Conservation (phyloP, 1,140 invertebrate species). For the Dolichoris vasculosae region DNA sequence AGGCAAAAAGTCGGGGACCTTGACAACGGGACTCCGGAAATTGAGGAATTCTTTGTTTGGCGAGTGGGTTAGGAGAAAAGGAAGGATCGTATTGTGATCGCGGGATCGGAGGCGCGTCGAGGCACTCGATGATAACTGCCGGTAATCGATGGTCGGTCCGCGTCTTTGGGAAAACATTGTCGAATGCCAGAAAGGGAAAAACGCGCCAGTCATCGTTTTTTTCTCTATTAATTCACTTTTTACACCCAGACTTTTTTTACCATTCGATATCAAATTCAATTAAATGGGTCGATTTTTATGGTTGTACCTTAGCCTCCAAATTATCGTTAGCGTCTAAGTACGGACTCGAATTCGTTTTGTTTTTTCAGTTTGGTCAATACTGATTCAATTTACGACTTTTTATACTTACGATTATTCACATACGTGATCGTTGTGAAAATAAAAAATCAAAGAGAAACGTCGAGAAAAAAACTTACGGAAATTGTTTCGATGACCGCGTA, state of each 20-base stretch:
- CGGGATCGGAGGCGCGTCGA: not conserved
- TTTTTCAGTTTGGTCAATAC: not conserved
- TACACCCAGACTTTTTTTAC: not conserved
- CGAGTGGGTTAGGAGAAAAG: not conserved
- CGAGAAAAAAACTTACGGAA: too few relatives aligned
- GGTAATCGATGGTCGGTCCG: not conserved
- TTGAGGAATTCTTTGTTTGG: constrained; percentile 37
- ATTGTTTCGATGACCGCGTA: too few relatives aligned
- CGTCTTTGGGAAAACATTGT: not conserved
- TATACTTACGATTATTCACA: not conserved
- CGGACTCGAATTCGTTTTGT: not conserved
- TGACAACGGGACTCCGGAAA: constrained; percentile 19
- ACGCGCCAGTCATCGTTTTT: not conserved
- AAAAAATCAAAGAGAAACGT: too few relatives aligned
- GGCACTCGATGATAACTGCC: not conserved
- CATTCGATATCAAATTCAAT: not conserved
- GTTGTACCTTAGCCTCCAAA: not conserved
- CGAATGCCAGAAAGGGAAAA: not conserved
- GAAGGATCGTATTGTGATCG: not conserved
- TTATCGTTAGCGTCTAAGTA: not conserved
- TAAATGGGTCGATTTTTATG: not conserved
- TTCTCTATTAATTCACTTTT: not conserved
- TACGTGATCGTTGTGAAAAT: too few relatives aligned
- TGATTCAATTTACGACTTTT: not conserved
- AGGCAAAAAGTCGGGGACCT: not conserved